Evolutionary conservation across 2,113 vertebrate genomes (phyloP), one percentile per base, ranked within the genome.

Genomic region (Otus sunia): DNA sequence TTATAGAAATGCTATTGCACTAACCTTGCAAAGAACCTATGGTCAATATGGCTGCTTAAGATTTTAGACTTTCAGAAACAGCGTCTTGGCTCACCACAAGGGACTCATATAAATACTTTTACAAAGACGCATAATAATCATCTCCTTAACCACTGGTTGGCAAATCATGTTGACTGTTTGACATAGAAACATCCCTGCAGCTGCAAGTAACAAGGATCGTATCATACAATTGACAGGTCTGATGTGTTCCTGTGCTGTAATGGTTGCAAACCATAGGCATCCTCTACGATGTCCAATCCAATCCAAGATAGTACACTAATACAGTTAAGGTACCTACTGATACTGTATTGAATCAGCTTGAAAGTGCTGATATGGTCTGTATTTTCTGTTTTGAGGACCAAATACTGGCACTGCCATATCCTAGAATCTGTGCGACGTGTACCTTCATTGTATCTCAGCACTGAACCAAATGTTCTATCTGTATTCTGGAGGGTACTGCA

Each of bases 401-500:
- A 26, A 39, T 27, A 55, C 21, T 56, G 49, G 16, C 64, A 68
- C 37, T 94, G 30, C 10, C 45, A 14, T 88, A 58, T 30, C 39
- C 11, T 63, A 59, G 36, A 72, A 64, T 56, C 43, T 49, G 27
- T 49, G 19, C 19, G 71, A 19, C 1, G 1, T 13, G 7, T 58
- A 26, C 25, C 79, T 93, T 49, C 43, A 9, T 34, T 91, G 21
- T 41, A 69, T 58, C 47, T 67, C 45, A 79, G 50, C 56, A 49
- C 49, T 47, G 64, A 92, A 39, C 15, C 21, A 78, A 93, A 62
- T 32, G 53, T 94, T 72, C 41, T 76, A 88, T 81, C 32, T 91
- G 92, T 92, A 91, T 97, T 97, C 95, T 90, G 71, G 68, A 41
- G n/a, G 34, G 89, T 94, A 52, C 58, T 81, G 71, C 82, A 84